phyloP scores from a whole-genome alignment of 2,888 invertebrate genomes.

The Drosophila cyrtoloma region DNA sequence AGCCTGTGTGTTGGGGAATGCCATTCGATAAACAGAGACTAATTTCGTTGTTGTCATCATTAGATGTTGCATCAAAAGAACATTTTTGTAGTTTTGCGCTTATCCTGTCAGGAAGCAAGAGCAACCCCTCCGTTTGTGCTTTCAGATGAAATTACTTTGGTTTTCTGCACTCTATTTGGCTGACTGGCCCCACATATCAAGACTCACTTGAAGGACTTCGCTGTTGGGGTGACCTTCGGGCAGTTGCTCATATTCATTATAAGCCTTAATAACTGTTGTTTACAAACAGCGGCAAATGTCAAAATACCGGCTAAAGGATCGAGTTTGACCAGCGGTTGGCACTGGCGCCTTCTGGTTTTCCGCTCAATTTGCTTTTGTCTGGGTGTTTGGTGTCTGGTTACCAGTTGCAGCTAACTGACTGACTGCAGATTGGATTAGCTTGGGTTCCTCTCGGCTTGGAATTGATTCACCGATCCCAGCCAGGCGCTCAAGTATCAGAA shows the following conservation, averaged over 20 bases:
- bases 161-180: slow-evolving; percentile 2
- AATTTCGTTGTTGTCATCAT: slow-evolving; percentile 43
- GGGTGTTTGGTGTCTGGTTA: slow-evolving; percentile 55
- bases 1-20: slow-evolving; percentile 11
- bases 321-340: slow-evolving; percentile 46
- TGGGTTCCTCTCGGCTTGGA: slow-evolving; percentile 30
- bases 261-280: slow-evolving; percentile 80
- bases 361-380: slow-evolving; percentile 83
- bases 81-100: slow-evolving; percentile 19
- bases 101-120: background rate
- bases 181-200: slow-evolving; percentile 62
- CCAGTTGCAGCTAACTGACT: slow-evolving; percentile 73
- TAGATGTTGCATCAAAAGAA: slow-evolving; percentile 58
- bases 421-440: slow-evolving; percentile 56
- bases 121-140: slow-evolving; percentile 1
- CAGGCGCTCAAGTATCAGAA: slow-evolving; percentile 53
- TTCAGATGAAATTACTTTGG: slow-evolving; percentile 33
- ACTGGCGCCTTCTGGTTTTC: slow-evolving; percentile 84
- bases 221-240: slow-evolving; percentile 71
- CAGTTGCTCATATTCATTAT: slow-evolving; percentile 81
- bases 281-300: slow-evolving; percentile 75
- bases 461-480: slow-evolving; percentile 34
- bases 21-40: slow-evolving; percentile 50
- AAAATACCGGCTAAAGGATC: slow-evolving; percentile 71
- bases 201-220: slow-evolving; percentile 66